Conservation (phyloP, 1,140 invertebrate species). For the Pinna nobilis region DNA sequence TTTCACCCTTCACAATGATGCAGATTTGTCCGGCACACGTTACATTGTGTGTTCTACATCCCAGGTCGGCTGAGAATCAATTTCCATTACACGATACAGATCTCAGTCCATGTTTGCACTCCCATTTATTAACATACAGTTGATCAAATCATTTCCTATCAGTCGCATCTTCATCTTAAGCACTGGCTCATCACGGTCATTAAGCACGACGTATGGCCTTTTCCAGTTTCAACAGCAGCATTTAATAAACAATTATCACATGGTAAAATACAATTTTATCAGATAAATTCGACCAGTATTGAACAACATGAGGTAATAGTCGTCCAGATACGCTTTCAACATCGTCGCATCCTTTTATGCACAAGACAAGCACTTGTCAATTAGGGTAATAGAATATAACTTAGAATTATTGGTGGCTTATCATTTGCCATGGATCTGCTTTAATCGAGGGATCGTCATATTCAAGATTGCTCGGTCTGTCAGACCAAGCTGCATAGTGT, state of each 20-base stretch:
- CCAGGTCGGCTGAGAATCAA: too few relatives aligned
- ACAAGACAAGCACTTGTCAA: not conserved
- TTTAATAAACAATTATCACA: constrained; percentile 1
- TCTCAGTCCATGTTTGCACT: not conserved
- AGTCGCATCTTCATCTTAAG: not conserved
- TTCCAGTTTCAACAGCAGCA: not conserved
- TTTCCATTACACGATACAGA: not conserved
- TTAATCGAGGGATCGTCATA: not conserved
- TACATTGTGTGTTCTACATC: too few relatives aligned
- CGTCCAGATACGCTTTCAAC: not conserved
- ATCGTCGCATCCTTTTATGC: not conserved
- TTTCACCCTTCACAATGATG: too few relatives aligned
- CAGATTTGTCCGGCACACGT: too few relatives aligned
- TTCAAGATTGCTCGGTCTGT: too few relatives aligned
- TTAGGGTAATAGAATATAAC: not conserved
- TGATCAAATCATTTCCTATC: not conserved
- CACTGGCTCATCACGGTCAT: not conserved
- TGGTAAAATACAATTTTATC: not conserved
- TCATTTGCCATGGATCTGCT: not conserved
- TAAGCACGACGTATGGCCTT: not conserved
- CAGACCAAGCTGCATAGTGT: too few relatives aligned
- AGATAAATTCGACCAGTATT: not conserved
- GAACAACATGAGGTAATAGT: not conserved
- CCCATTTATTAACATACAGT: not conserved
- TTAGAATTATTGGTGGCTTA: not conserved